Evolutionary conservation across 2,888 invertebrate species (phyloP), one percentile per base, ranked within the genome.

Genomic region (Drosophila prolongata): DNA sequence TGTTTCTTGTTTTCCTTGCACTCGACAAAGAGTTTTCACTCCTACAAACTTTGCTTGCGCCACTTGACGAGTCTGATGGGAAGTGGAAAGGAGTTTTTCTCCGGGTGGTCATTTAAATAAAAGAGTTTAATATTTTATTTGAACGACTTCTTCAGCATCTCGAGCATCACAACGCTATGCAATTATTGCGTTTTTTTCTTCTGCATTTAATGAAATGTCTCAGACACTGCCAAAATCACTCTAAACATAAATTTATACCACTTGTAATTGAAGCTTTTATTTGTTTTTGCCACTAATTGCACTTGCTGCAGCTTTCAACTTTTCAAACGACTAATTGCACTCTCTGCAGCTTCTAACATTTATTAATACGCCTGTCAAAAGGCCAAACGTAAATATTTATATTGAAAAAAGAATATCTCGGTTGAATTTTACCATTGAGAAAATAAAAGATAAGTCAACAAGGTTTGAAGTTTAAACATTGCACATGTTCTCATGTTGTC

Each of bases 1-100:
- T 65, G 65, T 49, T 65, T 43, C 78, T 87, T 85, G 78, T 87
- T 87, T 89, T 86, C 64, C 79, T 85, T 85, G 74, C 80, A 78
- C 88, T 85, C 78, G 73, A 87, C 75, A 89, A 74, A 75, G 70
- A 79, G 77, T 73, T 76, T 82, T 65, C 66, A 71, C 73, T 74
- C 74, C 75, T 70, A 62, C 68, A 67, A 61, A 73, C 75, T 79
- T 77, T 55, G 75, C 72, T 56, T 54, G 67, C 57, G 52, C 65
- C 66, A 67, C 80, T 72, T 79, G 52, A 67, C 56, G 54, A 47
- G 67, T 27, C 50, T 9, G 16, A 19, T 13, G 47, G 24, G 14
- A 27, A 35, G 16, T 9, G 61, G 11, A 5, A 38, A 40, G 19
- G 34, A 19, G 35, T 19, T n/a, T 38, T 50, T 30, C 53, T 30